These are phyloP conservation scores for Tenualosa thibaudeaui DNA, from an alignment of 2,797 vertebrate species.

Conservation along the genomic window DNA sequence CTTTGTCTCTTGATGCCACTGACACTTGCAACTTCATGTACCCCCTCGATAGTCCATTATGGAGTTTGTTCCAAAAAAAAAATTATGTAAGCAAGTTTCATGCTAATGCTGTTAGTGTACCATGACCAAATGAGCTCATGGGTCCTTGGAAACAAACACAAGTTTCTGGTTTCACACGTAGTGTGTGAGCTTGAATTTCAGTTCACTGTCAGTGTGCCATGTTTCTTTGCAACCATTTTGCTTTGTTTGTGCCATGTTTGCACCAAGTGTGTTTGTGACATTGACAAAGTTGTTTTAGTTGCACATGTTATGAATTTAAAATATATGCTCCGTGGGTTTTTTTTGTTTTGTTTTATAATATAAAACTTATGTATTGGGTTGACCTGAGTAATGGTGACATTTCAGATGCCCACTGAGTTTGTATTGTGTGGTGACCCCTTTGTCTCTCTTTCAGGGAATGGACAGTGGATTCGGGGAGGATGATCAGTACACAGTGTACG, in stretches of 20 bases:
- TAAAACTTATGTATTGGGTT: not conserved
- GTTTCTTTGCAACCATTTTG: not conserved
- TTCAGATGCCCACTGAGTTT: not conserved
- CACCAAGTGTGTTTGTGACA: not conserved
- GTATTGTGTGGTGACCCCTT: not conserved
- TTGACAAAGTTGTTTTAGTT: no score
- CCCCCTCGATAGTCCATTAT: no score
- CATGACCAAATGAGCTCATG: not conserved
- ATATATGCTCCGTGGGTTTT: no score
- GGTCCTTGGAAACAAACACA: not conserved
- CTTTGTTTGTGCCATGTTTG: not conserved
- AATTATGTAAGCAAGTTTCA: not conserved
- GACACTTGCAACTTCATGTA: not conserved
- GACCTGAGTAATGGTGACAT: not conserved
- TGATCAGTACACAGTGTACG: slow-evolving; percentile 93
- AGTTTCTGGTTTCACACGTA: not conserved
- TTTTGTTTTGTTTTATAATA: no score
- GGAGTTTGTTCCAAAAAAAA: no score
- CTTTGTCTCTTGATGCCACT: not conserved
- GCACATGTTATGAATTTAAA: no score
- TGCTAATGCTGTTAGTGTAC: not conserved
- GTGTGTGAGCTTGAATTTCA: not conserved
- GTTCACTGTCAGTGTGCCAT: not conserved
- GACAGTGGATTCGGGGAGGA: slow-evolving; percentile 97
- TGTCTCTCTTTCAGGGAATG: slow-evolving; percentile 79